phyloP scores from a whole-genome alignment of 2,888 invertebrate species.

The Saturnia japonica region DNA sequence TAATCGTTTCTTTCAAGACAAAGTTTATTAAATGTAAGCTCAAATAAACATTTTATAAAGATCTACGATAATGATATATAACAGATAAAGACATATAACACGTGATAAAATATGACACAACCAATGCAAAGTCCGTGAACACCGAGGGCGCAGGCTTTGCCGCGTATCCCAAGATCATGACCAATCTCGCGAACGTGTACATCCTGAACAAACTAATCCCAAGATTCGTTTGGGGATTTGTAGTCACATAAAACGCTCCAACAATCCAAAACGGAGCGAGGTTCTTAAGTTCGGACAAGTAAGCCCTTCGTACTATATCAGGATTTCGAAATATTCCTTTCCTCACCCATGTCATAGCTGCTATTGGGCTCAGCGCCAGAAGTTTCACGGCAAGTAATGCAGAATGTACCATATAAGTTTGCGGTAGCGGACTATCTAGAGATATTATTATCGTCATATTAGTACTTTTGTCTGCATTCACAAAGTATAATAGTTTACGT shows the following conservation, averaged over 20 bases:
- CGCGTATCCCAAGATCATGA: slow-evolving; percentile 49
- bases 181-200: slow-evolving; percentile 35
- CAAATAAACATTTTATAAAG: slow-evolving; percentile 31
- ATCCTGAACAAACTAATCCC: slow-evolving; percentile 16
- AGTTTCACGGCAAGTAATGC: slow-evolving; percentile 22
- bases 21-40: not conserved
- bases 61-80: slow-evolving; percentile 44
- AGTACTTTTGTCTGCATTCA: not conserved
- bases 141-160: slow-evolving; percentile 41
- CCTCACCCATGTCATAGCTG: slow-evolving; percentile 21
- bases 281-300: slow-evolving; percentile 58
- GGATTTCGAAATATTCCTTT: slow-evolving; percentile 39
- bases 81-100: slow-evolving; percentile 56
- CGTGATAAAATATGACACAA: slow-evolving; percentile 52
- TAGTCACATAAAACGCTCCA: slow-evolving; percentile 55
- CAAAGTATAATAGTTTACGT: not conserved
- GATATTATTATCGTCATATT: slow-evolving; percentile 17
- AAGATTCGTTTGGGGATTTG: slow-evolving; percentile 23
- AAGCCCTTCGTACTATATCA: slow-evolving; percentile 49
- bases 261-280: slow-evolving; percentile 60
- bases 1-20: no score
- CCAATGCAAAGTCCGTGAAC: slow-evolving; percentile 50
- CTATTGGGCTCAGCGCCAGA: slow-evolving; percentile 19
- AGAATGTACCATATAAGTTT: slow-evolving; percentile 25
- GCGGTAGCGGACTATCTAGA: slow-evolving; percentile 7